Evolutionary conservation across 2,797 vertebrate species (phyloP), one percentile per base, ranked within the genome.

Genomic region (Dallia pectoralis): DNA sequence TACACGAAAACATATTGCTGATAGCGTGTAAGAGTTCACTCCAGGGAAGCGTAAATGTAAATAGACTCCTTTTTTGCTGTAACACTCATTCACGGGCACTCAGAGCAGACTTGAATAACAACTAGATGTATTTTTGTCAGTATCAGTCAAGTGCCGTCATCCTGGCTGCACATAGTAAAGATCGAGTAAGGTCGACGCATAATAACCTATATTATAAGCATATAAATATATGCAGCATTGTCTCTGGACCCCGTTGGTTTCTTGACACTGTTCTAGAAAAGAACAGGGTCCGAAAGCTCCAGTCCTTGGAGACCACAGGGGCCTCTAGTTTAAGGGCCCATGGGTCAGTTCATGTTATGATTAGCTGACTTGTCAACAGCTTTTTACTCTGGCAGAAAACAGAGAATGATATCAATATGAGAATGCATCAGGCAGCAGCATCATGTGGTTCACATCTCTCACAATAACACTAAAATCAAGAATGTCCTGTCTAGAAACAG

Each of bases 1-100:
- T 1, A 2, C 77, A 84, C 83, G 76, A 79, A n/a, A 86, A n/a
- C 49, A 67, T 7, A 32, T 63, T 63, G 29, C 27, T 15, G 61
- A 32, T 63, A 63, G 27, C 15, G 12, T 5, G 25, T 30, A 63
- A 63, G 4, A 7, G 61, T 63, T 32, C 22, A 62, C 12, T 63
- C 61, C 14, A 63, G 61, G 25, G 15, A 14, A 63, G 61, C 51
- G 9, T 56, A 7, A 56, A 16, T 63, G 61, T 29, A 63, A 30
- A 63, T 30, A 15, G 25, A 62, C 25, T 30, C 25, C 59, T 5
- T 29, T 30, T 16, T 63, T 63, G 15, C 61, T 63, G 27, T 18
- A 29, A 63, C 18, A 32, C 15, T 63, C 15, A 27, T 56, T n/a
- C n/a, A n/a, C 3, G 51, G 51, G 51, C 9, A 56, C 7, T 56